Evolutionary conservation across 2,113 vertebrate species (phyloP).

Genomic region (Pelvicachromis taeniatus): DNA sequence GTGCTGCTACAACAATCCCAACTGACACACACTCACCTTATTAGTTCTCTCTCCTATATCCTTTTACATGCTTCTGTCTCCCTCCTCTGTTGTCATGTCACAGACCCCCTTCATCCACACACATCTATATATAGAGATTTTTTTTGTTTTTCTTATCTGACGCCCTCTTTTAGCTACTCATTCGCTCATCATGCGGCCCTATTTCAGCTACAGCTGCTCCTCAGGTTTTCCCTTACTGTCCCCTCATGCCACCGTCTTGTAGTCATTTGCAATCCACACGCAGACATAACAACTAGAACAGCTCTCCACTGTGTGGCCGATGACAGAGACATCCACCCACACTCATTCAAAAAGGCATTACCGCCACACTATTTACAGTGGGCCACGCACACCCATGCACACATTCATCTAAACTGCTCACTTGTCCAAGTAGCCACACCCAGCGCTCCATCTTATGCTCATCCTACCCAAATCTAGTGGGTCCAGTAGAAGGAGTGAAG

Average conservation of each 20-base stretch:
- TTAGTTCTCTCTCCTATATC: conserved; percentile 7
- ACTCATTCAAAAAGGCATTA: conserved; percentile 27
- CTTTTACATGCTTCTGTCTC: conserved; percentile 10
- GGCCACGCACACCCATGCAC: conserved; percentile 3
- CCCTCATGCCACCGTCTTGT: not conserved
- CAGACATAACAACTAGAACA: conserved; percentile 42
- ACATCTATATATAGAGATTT: not conserved
- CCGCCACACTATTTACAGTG: conserved; percentile 38
- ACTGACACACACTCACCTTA: not conserved
- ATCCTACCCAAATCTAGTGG: not conserved
- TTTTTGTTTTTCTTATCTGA: not conserved
- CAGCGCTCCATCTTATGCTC: not conserved
- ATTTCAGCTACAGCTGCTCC: not conserved
- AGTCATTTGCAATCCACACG: not conserved
- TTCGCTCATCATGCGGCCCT: not conserved
- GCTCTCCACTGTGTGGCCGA: conserved; percentile 30
- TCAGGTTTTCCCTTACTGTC: not conserved
- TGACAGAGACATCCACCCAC: conserved; percentile 54
- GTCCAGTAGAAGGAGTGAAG: conserved; percentile 54
- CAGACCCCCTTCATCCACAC: too few relatives aligned
- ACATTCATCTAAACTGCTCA: conserved; percentile 9
- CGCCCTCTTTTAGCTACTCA: not conserved
- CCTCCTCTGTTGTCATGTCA: not conserved
- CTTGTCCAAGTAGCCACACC: conserved; percentile 28
- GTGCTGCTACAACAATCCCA: conserved; percentile 19